phyloP scores from a whole-genome alignment of 2,113 vertebrate genomes.

The Phalacrocorax pelagicus region DNA sequence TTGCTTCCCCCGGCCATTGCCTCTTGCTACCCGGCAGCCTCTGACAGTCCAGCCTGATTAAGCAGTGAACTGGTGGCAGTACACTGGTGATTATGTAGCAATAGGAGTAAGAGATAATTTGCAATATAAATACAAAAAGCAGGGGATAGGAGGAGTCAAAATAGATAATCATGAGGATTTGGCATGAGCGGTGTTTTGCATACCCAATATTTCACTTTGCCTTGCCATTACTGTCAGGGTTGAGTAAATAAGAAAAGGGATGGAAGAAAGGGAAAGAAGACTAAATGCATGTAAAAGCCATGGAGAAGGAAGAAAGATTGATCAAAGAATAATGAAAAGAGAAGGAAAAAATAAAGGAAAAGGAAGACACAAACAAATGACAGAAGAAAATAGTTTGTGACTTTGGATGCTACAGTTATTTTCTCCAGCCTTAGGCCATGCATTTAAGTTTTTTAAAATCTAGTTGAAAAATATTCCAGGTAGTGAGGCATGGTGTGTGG shows the following conservation, averaged over 20 bases:
- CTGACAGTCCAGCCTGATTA: not conserved
- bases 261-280: not conserved
- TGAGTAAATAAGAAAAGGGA: not conserved
- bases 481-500: not conserved
- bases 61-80: not conserved
- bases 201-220: not conserved
- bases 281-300: not conserved
- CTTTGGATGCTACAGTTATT: not conserved
- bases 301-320: not conserved
- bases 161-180: not conserved
- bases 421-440: not conserved
- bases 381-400: not conserved
- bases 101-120: not conserved
- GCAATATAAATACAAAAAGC: not conserved
- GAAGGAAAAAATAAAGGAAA: not conserved
- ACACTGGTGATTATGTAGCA: not conserved
- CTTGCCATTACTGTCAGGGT: not conserved
- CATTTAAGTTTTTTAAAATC: not conserved
- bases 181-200: not conserved
- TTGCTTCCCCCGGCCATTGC: not conserved
- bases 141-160: not conserved
- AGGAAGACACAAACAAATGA: not conserved
- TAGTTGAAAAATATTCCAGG: not conserved
- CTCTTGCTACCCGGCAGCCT: not conserved
- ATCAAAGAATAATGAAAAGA: not conserved